A percentile compares a stretch with the other conserved stretches of the same genome.
phyloP scores from a whole-genome alignment of 2,888 invertebrate genomes.

The Cyaniris semiargus region DNA sequence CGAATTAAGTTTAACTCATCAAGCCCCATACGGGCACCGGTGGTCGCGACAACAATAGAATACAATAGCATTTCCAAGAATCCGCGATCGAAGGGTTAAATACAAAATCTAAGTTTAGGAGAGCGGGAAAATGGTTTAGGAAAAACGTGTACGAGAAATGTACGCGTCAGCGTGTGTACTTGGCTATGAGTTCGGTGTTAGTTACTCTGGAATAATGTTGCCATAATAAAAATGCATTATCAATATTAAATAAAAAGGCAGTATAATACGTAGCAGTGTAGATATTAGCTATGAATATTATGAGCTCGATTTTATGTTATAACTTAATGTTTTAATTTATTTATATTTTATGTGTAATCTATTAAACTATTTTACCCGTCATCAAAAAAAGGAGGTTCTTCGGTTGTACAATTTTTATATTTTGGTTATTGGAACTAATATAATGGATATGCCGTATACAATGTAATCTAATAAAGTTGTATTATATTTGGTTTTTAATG shows the following conservation, averaged over 20 bases:
- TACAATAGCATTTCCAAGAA: too few relatives aligned
- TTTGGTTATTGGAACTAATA: slow-evolving; percentile 3
- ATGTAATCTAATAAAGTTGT: slow-evolving; percentile 39
- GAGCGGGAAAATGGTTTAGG: slow-evolving; percentile 56
- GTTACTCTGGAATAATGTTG: slow-evolving; percentile 65
- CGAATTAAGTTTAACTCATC: slow-evolving; percentile 48
- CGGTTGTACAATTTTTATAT: not conserved
- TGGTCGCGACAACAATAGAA: too few relatives aligned
- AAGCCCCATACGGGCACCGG: too few relatives aligned
- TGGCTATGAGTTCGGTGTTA: slow-evolving; percentile 64
- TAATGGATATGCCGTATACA: slow-evolving; percentile 29
- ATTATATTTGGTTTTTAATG: slow-evolving; percentile 37
- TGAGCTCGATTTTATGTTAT: not conserved
- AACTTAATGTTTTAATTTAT: not conserved
- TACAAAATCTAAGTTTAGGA: slow-evolving; percentile 49
- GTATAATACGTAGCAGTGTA: not conserved
- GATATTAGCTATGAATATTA: not conserved
- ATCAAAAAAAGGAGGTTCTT: not conserved
- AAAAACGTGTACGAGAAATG: slow-evolving; percentile 52
- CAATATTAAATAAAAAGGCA: not conserved
- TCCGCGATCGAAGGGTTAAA: too few relatives aligned
- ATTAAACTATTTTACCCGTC: not conserved
- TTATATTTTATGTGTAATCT: not conserved
- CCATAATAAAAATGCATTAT: slow-evolving; percentile 9
- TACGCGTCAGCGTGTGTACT: slow-evolving; percentile 64